phyloP scores from a whole-genome alignment of 64 coral and sea anemone genomes.

The Stichodactyla helianthus region DNA sequence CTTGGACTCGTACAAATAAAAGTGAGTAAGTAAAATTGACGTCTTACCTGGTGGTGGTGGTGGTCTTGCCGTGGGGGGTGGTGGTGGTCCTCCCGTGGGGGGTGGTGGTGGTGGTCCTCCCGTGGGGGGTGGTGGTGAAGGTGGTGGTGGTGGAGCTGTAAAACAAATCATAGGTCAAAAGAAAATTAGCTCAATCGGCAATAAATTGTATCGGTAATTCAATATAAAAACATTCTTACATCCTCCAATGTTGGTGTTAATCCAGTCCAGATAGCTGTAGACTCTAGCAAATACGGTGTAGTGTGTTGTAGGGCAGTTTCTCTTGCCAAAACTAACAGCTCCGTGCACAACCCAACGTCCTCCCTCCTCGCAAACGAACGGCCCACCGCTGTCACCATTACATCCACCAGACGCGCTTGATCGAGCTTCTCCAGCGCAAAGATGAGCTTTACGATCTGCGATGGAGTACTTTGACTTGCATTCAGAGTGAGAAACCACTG shows the following conservation, averaged over 20 bases:
- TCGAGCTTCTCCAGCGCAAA: conserved; percentile 70
- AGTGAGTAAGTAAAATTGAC: not conserved
- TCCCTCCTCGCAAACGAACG: conserved; percentile 52
- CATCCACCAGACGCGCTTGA: conserved; percentile 58
- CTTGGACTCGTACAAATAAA: not conserved
- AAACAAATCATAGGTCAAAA: not conserved
- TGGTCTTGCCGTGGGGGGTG: not conserved
- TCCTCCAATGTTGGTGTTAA: conserved; percentile 23
- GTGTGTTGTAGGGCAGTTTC: conserved; percentile 59
- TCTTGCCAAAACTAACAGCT: conserved; percentile 50
- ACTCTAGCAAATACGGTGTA: conserved; percentile 62
- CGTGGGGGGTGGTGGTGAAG: not conserved
- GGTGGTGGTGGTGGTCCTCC: not conserved
- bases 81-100: not conserved
- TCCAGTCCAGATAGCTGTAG: conserved; percentile 52
- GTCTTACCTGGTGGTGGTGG: not conserved
- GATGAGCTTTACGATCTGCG: conserved; percentile 41
- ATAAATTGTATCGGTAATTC: not conserved
- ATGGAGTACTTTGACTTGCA: conserved; percentile 47
- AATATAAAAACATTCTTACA: conserved; percentile 11
- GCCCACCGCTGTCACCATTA: conserved; percentile 60
- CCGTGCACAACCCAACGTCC: conserved; percentile 59
- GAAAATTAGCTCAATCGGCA: not conserved
- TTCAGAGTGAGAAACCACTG: conserved; percentile 47
- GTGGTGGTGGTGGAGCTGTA: not conserved